Evolutionary conservation across 2,797 vertebrate species (phyloP), one percentile per base, ranked within the genome.

Genomic region (Gallinago nigripennis): DNA sequence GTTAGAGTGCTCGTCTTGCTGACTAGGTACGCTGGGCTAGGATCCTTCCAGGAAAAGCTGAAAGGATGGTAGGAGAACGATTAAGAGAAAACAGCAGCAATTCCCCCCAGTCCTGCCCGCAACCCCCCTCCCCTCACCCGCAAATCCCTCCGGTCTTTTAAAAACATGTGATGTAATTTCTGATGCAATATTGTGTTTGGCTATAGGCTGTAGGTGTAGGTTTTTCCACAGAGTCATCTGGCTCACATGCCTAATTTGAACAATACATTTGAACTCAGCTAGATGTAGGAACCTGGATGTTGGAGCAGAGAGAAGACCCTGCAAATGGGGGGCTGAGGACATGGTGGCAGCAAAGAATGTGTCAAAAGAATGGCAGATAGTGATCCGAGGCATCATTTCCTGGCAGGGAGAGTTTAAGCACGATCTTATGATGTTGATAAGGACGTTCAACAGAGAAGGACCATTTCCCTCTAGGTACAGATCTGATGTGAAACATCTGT

Each of bases 351-450:
- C 28, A 82, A 75, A 86, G 81, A 71, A 54, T 13, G 3, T 41
- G 33, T 50, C 12, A 5, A 43, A 60, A 39, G 45, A 46, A 50
- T 7, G 18, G 2, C 23, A 69, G 64, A 16, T 37, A 84, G 53
- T 54, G 12, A 54, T 53, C 33, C 19, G 25, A 91, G 54, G 20
- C 2, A 23, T 64, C 16, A 66, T 23, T 54, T 27, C 7, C n/a
- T 60, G 23, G 3, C 20, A 53, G 18, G 45, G 12, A 61, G 12
- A 81, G 3, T 28, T 83, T 41, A 58, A 45, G 35, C 63, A 37
- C 6, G 11, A 35, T 21, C 54, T 64, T 0, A 0, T 39, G 41
- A 27, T 14, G 18, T n/a, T 39, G 33, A 33, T 46, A 58, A 81
- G 14, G 30, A 37, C 31, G 7, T 2, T 75, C 46, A 16, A 3